Base-by-base conservation (phyloP, 2,113 vertebrate genomes). In the Tursiops truncatus region DNA sequence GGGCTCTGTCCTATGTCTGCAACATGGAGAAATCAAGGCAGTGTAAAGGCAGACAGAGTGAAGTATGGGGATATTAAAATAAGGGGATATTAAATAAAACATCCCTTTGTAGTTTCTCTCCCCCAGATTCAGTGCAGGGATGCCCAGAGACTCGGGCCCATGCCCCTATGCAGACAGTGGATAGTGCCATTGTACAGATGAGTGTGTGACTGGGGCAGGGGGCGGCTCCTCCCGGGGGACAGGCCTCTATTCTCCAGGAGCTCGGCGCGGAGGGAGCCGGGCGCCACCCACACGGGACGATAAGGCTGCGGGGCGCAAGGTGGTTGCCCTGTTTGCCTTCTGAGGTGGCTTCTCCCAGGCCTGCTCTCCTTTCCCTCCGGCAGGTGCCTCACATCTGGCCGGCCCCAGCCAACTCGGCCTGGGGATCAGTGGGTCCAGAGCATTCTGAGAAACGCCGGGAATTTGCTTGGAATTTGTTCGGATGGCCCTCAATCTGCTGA, bases 71-170 rank as follows among this genome's bases (percentile, higher is more conserved):
- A 50, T 50, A 50, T 50, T 50, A 91, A 84, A 87, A 62, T 41
- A 80, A 83, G 13, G 23, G 23, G 18, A 33, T 70, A 47, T 50
- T 76, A 94, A 89, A 67, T 76, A 95, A 94, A 85, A 44, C 41
- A 71, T 6, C 7, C 6, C 76, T 79, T 21, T 58, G 56, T 21
- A 58, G 56, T 58, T 82, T 67, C 1, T 87, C 38, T 92, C 28
- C 20, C 68, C 56, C 14, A 33, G 14, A 8, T 1, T 44, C 67
- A 77, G 23, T 20, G 73, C 58, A 86, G 47, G 31, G 56, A 18
- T 58, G 56, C 20, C 8, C 70, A 70, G 58, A 62, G 31, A 56
- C 20, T 62, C 38, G 7, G 25, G 2, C 47, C 36, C 20, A 21
- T 7, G 9, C 14, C 25, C 50, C 28, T 70, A 12, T 11, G 67